These are phyloP conservation scores for Sebastes nivosus DNA, from an alignment of 2,797 vertebrate genomes.

Conservation along the genomic window DNA sequence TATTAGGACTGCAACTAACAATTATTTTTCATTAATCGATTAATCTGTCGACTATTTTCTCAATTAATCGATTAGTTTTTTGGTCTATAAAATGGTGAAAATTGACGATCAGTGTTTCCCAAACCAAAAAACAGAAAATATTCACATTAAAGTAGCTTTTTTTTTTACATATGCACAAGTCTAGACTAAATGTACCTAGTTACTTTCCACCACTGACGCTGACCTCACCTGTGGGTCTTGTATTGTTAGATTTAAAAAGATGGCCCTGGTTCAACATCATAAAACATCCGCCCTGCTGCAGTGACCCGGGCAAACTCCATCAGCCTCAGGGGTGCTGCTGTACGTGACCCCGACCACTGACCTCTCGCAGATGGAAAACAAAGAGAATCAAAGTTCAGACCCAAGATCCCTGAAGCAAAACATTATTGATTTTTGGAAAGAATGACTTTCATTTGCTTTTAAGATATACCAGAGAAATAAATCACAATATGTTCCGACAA, in stretches of 20 bases:
- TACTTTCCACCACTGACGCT: neutral
- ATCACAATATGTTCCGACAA: neutral
- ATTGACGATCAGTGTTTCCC: too few species aligned
- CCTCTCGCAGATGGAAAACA: neutral
- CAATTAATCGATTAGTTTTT: too few species aligned
- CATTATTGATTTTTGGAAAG: neutral
- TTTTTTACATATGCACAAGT: neutral
- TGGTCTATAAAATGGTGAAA: too few species aligned
- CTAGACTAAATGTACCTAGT: neutral
- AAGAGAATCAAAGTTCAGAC: neutral
- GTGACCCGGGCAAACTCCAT: neutral
- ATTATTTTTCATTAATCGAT: too few species aligned
- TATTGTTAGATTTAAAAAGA: neutral
- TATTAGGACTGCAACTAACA: too few species aligned
- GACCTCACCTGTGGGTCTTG: neutral
- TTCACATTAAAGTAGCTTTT: too few species aligned
- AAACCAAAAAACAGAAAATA: too few species aligned
- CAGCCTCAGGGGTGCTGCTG: neutral
- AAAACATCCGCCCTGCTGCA: neutral
- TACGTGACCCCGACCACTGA: neutral
- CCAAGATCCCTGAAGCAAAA: neutral
- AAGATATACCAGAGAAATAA: neutral
- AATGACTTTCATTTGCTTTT: neutral
- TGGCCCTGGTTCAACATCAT: neutral
- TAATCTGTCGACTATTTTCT: too few species aligned